A percentile compares a stretch with the other conserved stretches of the same genome.
These are phyloP conservation scores for Probosciger aterrimus DNA, from an alignment of 2,113 vertebrate genomes.

Conservation along the genomic window DNA sequence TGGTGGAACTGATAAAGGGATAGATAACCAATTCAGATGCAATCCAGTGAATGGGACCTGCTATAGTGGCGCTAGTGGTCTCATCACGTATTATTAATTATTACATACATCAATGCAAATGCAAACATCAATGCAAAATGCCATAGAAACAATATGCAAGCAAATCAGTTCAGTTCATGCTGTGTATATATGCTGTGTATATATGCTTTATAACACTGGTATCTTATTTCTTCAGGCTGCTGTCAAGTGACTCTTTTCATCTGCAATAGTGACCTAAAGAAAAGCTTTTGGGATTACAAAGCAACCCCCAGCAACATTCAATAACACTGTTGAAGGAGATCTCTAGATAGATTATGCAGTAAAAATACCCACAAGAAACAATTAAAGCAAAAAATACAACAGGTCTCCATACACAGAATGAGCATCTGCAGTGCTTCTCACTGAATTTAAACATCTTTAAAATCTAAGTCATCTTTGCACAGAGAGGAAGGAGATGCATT, in stretches of 20 bases:
- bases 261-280: not conserved
- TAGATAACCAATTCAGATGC: not conserved
- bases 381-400: not conserved
- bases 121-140: not conserved
- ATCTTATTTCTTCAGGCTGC: not conserved
- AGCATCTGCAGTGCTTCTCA: not conserved
- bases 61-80: not conserved
- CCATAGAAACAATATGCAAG: not conserved
- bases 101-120: not conserved
- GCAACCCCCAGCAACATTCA: not conserved
- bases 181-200: not conserved
- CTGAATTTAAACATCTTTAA: not conserved
- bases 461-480: not conserved
- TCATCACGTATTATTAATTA: not conserved
- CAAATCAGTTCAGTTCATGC: not conserved
- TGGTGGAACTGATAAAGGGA: not conserved
- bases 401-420: not conserved
- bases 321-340: not conserved
- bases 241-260: not conserved
- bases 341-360: not conserved
- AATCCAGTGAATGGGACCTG: not conserved
- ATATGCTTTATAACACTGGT: not conserved
- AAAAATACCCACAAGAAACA: not conserved
- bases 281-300: not conserved
- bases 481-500: not conserved